Evolutionary conservation across 2,888 invertebrate genomes (phyloP).

Genomic region (Myopa testacea): DNA sequence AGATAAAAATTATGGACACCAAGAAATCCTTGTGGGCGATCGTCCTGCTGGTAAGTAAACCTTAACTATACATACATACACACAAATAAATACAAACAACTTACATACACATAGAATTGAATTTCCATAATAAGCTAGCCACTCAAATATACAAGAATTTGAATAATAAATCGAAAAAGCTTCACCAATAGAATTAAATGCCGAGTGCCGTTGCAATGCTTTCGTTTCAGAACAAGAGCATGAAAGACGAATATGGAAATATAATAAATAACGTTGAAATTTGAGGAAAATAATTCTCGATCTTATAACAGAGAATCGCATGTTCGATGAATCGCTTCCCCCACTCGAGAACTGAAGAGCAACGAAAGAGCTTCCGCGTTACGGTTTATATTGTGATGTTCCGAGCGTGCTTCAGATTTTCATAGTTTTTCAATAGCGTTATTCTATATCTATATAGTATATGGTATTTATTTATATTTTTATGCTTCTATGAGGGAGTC

Average conservation of each 20-base stretch:
- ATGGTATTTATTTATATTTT: background rate
- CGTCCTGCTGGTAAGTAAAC: slow-evolving; percentile 62
- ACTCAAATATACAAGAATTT: slow-evolving; percentile 49
- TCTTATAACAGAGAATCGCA: slow-evolving; percentile 4
- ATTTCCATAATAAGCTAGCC: slow-evolving; percentile 38
- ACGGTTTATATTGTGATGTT: background rate
- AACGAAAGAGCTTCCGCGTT: background rate
- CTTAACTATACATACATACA: slow-evolving; percentile 14
- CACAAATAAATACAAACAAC: background rate
- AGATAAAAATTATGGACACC: slow-evolving; percentile 63
- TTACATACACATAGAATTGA: background rate
- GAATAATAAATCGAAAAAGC: slow-evolving; percentile 42
- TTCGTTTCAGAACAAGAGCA: background rate
- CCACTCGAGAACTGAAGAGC: background rate
- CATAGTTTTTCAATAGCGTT: background rate
- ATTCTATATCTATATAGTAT: too few relatives aligned
- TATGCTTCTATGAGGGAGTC: background rate
- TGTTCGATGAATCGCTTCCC: background rate
- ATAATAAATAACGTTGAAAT: background rate
- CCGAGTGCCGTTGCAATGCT: background rate
- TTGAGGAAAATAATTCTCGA: background rate
- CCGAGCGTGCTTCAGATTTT: background rate
- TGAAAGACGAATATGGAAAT: background rate
- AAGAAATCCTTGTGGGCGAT: slow-evolving; percentile 57
- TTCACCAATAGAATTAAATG: background rate